Evolutionary conservation across 2,113 vertebrate genomes (phyloP), one percentile per base, ranked within the genome.

Genomic region (Lipotes vexillifer): DNA sequence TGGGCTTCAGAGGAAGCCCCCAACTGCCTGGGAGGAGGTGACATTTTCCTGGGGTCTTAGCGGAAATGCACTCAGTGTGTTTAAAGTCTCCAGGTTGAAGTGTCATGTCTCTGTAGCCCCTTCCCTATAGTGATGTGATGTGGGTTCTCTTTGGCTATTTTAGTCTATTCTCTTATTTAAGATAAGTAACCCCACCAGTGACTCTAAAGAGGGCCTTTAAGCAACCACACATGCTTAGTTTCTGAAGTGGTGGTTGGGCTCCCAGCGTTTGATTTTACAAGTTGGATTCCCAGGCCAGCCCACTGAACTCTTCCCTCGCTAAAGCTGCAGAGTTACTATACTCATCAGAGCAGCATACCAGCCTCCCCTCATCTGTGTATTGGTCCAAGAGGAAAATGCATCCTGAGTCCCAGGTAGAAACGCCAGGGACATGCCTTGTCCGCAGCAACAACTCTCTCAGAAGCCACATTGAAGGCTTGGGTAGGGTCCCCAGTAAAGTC

Each of bases 201-300:
- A 88, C 94, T 97, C 84, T 94, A 94, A 97, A 97, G 96, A 97
- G 92, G 95, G 90, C 71, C 91, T 82, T 75, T 93, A 92, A 29
- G 75, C 65, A 94, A 41, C 93, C 81, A 85, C 97, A 77, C 80
- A 77, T 1, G 31, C 71, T 85, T 71, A 33, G 2, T 90, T 81
- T 95, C 80, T 97, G 88, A 95, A 95, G 93, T 29, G 27, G 65
- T 46, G 27, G 65, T 46, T 65, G 38, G 72, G 71, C 65, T 92
- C 75, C 87, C 65, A 49, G 77, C 27, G 13, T 97, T 95, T 82
- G 88, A 90, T 91, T 93, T 97, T 97, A 95, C 49, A 85, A 46
- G 78, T 46, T 77, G 44, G 59, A 59, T 44, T 69, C 75, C 69
- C 29, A 44, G 78, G 81, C 80, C 63, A 68, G 69, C 75, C 78